phyloP scores from a whole-genome alignment of 53 echinoderm and acorn worm genomes.

The Holothuria leucospilota region DNA sequence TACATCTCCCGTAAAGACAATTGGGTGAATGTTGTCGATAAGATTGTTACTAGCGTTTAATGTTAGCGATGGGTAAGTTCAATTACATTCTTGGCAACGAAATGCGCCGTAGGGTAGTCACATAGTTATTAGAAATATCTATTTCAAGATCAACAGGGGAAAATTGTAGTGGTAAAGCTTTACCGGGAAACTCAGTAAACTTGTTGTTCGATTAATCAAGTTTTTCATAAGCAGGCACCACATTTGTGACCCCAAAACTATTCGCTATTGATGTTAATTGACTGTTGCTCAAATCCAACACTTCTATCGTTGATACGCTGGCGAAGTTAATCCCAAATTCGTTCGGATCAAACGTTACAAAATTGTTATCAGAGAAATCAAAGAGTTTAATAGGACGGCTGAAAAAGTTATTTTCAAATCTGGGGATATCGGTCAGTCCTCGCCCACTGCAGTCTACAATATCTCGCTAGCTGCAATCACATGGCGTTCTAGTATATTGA shows the following conservation, averaged over 20 bases:
- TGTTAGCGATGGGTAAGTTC: neutral
- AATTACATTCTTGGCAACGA: conserved; percentile 1
- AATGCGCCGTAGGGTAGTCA: neutral
- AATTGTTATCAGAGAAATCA: conserved; percentile 23
- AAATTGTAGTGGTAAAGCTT: conserved; percentile 15
- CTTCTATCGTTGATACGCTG: neutral
- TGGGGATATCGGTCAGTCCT: conserved; percentile 27
- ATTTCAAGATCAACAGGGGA: neutral
- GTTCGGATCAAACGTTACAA: conserved; percentile 12
- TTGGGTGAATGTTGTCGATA: neutral
- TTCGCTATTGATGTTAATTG: conserved; percentile 5
- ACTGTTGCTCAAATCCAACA: conserved; percentile 20
- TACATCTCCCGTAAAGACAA: neutral
- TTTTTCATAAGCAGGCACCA: neutral
- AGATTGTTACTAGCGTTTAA: conserved; percentile 9
- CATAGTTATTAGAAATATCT: conserved; percentile 28
- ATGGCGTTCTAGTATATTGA: neutral
- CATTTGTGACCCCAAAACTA: neutral
- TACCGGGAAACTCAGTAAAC: conserved; percentile 5
- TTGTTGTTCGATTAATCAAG: conserved; percentile 10
- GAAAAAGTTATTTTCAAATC: neutral
- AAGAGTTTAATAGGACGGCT: neutral
- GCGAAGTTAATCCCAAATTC: neutral
- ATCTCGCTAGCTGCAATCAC: neutral
- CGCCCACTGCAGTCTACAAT: neutral